Conservation (phyloP, 2,888 invertebrate genomes). For the Chrysotoxum bicinctum region DNA sequence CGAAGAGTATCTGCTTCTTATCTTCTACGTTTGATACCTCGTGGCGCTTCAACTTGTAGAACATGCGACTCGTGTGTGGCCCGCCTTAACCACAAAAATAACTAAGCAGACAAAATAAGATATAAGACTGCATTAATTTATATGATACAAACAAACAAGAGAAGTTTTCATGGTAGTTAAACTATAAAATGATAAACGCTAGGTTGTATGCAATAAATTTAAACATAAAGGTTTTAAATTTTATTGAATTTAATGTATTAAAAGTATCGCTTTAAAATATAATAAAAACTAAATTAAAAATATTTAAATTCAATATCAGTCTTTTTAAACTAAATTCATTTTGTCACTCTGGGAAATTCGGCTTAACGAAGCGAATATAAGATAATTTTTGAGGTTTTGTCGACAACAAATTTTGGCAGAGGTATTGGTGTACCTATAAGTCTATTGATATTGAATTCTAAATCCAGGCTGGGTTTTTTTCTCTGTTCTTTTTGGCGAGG, state of each 20-base stretch:
- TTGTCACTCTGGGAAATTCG: no score
- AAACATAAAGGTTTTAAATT: not conserved
- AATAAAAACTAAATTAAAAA: not conserved
- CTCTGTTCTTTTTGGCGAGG: no score
- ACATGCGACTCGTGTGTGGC: not conserved
- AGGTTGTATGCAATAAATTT: not conserved
- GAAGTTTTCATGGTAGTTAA: not conserved
- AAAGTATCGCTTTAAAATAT: slow-evolving; percentile 1
- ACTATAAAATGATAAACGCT: not conserved
- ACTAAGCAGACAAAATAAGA: not conserved
- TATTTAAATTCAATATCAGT: not conserved
- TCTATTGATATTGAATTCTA: no score
- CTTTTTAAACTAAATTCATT: not conserved
- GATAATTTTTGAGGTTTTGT: no score
- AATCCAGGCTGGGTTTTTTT: no score
- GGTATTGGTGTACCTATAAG: no score
- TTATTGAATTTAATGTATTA: not conserved
- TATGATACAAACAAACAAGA: not conserved
- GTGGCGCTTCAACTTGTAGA: no score
- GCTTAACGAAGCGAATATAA: no score
- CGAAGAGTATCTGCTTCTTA: no score
- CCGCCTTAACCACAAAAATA: not conserved
- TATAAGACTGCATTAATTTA: not conserved
- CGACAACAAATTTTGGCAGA: no score
- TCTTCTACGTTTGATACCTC: no score